Conservation (phyloP, 2,888 invertebrate species). For the Abscondita cerata region DNA sequence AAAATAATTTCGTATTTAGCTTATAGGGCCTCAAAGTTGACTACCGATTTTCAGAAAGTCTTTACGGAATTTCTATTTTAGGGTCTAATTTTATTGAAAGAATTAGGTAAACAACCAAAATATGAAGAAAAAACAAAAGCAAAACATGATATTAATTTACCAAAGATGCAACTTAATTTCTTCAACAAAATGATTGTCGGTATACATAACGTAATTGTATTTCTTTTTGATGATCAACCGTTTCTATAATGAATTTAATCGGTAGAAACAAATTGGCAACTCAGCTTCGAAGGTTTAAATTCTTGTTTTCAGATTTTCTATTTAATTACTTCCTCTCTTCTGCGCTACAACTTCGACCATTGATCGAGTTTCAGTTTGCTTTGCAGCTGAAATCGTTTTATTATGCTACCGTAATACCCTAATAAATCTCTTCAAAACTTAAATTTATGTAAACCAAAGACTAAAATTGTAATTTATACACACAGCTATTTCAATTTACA, state of each 20-base stretch:
- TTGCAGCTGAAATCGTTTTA: constrained; percentile 51
- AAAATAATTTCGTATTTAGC: too few species aligned
- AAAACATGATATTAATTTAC: too few species aligned
- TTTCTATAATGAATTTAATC: constrained; percentile 35
- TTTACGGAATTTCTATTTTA: too few species aligned
- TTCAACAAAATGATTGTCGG: background rate
- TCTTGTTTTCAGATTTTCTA: constrained; percentile 47
- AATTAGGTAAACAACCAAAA: too few species aligned
- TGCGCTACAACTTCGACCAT: constrained; percentile 44
- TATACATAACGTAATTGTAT: background rate
- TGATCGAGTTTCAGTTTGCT: constrained; percentile 44
- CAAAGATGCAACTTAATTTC: background rate
- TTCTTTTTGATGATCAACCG: constrained; percentile 23
- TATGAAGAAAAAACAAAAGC: too few species aligned
- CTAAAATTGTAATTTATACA: constrained; percentile 36
- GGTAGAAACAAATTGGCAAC: constrained; percentile 39
- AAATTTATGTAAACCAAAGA: constrained; percentile 38
- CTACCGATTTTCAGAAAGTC: too few species aligned
- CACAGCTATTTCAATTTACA: constrained; percentile 33
- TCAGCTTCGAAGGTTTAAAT: constrained; percentile 37
- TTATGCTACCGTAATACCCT: constrained; percentile 51
- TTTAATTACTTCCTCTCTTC: constrained; percentile 46
- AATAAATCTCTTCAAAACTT: constrained; percentile 38
- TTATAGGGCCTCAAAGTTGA: too few species aligned
- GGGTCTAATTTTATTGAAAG: too few species aligned